Evolutionary conservation across 2,113 vertebrate species (phyloP).

Genomic region (Tangachromis dhanisi): DNA sequence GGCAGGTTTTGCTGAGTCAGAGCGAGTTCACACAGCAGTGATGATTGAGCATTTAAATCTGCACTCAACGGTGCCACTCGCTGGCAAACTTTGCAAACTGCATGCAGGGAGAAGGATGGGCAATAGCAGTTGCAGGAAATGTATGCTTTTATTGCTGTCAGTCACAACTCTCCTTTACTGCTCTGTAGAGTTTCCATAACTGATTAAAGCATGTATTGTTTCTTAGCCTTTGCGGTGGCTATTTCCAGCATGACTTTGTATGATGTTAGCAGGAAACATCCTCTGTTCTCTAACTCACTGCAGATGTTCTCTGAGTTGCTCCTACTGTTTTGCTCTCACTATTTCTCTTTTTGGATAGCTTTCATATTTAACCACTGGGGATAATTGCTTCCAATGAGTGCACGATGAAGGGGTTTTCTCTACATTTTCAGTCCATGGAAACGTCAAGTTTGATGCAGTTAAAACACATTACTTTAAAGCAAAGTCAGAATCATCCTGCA

Average conservation of each 20-base stretch:
- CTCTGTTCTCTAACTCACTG: slow-evolving; percentile 41
- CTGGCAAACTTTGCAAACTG: slow-evolving; percentile 36
- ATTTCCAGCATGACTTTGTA: slow-evolving; percentile 21
- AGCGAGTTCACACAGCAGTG: slow-evolving; percentile 42
- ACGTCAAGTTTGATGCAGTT: not conserved
- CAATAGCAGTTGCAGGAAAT: slow-evolving; percentile 11
- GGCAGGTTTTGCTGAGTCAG: slow-evolving; percentile 68
- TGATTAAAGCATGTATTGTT: slow-evolving; percentile 35
- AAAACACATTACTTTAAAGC: not conserved
- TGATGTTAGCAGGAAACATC: slow-evolving; percentile 56
- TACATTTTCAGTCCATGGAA: not conserved
- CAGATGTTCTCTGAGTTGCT: slow-evolving; percentile 52
- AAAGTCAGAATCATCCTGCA: not conserved
- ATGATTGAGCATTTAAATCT: slow-evolving; percentile 5
- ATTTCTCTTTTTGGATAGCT: slow-evolving; percentile 1
- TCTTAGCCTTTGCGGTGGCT: slow-evolving; percentile 16
- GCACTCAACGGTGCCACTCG: slow-evolving; percentile 58
- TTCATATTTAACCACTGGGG: slow-evolving; percentile 17
- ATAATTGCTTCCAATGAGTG: slow-evolving; percentile 11
- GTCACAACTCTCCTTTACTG: not conserved
- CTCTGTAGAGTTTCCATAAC: slow-evolving; percentile 19
- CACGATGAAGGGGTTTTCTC: not conserved
- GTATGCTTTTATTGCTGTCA: slow-evolving; percentile 6
- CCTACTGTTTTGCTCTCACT: slow-evolving; percentile 16
- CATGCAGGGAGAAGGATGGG: not conserved